Conservation (phyloP, 2,888 invertebrate genomes). For the Lithophane ornitopus region DNA sequence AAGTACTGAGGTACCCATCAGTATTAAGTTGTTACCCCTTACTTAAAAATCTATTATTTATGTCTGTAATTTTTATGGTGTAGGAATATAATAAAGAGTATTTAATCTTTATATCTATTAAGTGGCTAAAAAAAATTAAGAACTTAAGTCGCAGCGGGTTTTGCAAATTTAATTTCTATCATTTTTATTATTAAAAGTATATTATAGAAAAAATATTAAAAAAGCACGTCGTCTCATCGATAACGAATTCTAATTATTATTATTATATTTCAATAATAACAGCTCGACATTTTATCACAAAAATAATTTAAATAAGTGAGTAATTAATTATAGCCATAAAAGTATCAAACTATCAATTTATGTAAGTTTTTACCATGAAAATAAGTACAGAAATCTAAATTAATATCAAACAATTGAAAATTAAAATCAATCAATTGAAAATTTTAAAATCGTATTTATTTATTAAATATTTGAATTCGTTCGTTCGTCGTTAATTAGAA, state of each 20-base stretch:
- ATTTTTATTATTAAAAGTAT: background rate
- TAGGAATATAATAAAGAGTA: background rate
- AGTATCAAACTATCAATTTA: background rate
- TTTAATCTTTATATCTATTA: background rate
- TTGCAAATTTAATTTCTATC: background rate
- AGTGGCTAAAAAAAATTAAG: too few species aligned
- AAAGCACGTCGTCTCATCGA: background rate
- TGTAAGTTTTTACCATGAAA: too few species aligned
- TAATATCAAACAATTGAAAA: background rate
- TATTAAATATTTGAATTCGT: background rate
- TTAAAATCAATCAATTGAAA: background rate
- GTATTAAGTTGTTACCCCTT: background rate
- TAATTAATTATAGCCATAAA: background rate
- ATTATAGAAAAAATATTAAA: background rate
- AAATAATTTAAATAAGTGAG: constrained; percentile 17
- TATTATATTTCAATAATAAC: constrained; percentile 12
- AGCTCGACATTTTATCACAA: background rate
- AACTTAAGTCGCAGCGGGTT: background rate
- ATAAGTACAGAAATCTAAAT: background rate
- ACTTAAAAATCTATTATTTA: background rate
- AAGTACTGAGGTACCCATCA: background rate
- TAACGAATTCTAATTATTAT: background rate
- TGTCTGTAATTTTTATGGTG: background rate
- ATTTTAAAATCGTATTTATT: too few species aligned
- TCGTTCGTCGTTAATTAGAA: constrained; percentile 4